Evolutionary conservation across 1,140 invertebrate species (phyloP).

Genomic region (Subanguina moxae): DNA sequence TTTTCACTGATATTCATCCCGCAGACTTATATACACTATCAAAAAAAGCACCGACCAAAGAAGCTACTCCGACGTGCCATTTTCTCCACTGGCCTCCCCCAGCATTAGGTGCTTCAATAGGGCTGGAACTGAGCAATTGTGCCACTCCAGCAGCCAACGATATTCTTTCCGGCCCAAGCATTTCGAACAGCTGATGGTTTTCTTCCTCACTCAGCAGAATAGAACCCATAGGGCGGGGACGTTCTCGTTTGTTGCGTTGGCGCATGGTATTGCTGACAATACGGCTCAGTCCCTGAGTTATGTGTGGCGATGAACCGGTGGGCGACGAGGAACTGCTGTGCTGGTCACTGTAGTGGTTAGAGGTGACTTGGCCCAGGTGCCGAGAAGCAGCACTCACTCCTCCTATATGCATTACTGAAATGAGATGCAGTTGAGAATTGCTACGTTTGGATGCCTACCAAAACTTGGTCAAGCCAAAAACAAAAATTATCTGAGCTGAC

Average conservation of each 20-base stretch:
- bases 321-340: background rate
- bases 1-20: no score
- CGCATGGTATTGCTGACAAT: background rate
- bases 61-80: background rate
- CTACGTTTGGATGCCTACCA: no score
- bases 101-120: background rate
- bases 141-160: constrained; percentile 26
- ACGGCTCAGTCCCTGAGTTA: background rate
- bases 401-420: no score
- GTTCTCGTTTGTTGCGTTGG: constrained; percentile 9
- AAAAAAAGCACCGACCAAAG: background rate
- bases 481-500: no score
- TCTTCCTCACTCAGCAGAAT: constrained; percentile 18
- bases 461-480: no score
- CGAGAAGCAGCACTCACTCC: background rate
- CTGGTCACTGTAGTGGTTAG: background rate
- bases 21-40: background rate
- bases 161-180: constrained; percentile 20
- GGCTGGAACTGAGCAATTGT: constrained; percentile 15
- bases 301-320: background rate
- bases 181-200: constrained; percentile 23
- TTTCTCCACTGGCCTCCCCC: background rate
- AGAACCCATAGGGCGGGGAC: constrained; percentile 18
- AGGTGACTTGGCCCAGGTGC: background rate
- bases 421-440: no score